These are phyloP conservation scores for Drosophila pseudoobscura DNA, from an alignment of 1,140 invertebrate genomes.

Conservation along the genomic window DNA sequence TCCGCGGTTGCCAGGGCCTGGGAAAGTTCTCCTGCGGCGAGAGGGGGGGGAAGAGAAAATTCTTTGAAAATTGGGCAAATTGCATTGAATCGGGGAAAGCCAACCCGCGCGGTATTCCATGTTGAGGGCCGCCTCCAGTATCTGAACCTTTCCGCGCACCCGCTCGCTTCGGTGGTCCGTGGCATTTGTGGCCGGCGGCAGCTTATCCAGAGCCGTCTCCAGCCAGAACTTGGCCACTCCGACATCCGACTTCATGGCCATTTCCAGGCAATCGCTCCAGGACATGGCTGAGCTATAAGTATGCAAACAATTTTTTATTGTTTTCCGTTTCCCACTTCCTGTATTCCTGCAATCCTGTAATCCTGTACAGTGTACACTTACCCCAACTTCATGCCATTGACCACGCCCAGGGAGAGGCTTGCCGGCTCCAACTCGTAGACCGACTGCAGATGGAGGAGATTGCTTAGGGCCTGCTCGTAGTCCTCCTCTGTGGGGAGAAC, in stretches of 20 bases:
- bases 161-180: conserved; percentile 34
- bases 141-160: conserved; percentile 38
- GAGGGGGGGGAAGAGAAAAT: background rate
- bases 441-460: conserved; percentile 66
- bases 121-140: conserved; percentile 56
- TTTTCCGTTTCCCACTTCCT: conserved; percentile 24
- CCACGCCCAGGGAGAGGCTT: conserved; percentile 61
- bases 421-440: conserved; percentile 65
- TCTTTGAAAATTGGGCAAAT: conserved; percentile 12
- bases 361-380: conserved; percentile 21
- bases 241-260: conserved; percentile 65
- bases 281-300: conserved; percentile 64
- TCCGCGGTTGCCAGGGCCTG: conserved; percentile 51
- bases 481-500: conserved; percentile 64
- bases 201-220: conserved; percentile 62
- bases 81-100: conserved; percentile 11
- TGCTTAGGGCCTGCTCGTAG: conserved; percentile 61
- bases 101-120: conserved; percentile 70
- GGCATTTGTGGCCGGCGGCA: conserved; percentile 41
- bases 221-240: conserved; percentile 72
- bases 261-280: conserved; percentile 79
- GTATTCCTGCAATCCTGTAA: background rate
- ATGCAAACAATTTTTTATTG: conserved; percentile 46
- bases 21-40: conserved; percentile 51
- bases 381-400: conserved; percentile 74